Evolutionary conservation across 2,888 invertebrate genomes (phyloP).

Genomic region (Nomada fucata): DNA sequence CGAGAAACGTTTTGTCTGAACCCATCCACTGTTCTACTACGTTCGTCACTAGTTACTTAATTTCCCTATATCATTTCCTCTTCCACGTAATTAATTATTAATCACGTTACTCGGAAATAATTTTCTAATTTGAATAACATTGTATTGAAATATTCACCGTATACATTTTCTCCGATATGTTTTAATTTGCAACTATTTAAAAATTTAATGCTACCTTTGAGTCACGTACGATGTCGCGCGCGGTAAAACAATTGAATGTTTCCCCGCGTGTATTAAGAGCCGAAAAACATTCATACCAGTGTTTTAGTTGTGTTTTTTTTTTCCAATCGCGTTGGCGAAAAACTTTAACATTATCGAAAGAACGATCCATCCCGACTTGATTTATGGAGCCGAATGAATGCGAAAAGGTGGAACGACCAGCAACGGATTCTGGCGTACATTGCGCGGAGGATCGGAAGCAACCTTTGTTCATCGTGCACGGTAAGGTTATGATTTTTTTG

Average conservation of each 20-base stretch:
- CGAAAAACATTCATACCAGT: not conserved
- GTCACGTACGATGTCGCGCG: not conserved
- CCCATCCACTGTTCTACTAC: slow-evolving; percentile 6
- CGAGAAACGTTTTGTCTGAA: not conserved
- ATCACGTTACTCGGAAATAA: not conserved
- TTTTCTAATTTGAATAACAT: not conserved
- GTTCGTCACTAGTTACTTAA: not conserved
- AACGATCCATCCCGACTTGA: not conserved
- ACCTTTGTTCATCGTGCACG: not conserved
- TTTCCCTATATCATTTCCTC: not conserved
- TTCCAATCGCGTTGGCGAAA: not conserved
- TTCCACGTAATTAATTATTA: not conserved
- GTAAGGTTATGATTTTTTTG: slow-evolving; percentile 36
- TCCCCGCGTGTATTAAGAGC: not conserved
- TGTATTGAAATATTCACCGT: not conserved
- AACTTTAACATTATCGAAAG: not conserved
- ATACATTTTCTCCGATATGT: not conserved
- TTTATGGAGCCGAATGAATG: not conserved
- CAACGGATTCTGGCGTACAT: too few relatives aligned
- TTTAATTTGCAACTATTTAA: not conserved
- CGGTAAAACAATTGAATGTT: slow-evolving; percentile 28
- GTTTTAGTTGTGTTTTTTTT: not conserved
- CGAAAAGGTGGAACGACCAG: not conserved
- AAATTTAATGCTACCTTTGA: slow-evolving; percentile 10
- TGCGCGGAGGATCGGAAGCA: not conserved